Conservation (phyloP, 30 jellyfish, hydroid and myxozoan species). For the Aurelia aurita region DNA sequence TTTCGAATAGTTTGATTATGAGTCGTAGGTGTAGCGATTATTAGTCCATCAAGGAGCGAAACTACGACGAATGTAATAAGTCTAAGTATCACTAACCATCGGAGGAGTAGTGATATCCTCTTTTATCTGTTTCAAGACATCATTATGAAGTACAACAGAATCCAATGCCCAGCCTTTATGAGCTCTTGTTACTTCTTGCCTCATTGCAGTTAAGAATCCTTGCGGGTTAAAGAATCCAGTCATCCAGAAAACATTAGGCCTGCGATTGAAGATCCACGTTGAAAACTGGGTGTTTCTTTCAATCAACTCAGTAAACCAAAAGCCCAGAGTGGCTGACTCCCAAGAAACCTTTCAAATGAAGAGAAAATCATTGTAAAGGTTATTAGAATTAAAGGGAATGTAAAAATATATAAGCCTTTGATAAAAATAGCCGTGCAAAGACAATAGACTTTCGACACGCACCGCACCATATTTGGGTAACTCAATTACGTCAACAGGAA, state of each 20-base stretch:
- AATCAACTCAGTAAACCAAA: slow-evolving; percentile 94
- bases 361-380: too few relatives aligned
- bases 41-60: too few relatives aligned
- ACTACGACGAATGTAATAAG: too few relatives aligned
- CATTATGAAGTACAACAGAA: slow-evolving; percentile 96
- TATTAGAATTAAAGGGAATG: too few relatives aligned
- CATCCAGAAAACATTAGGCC: slow-evolving; percentile 98
- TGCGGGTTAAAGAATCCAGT: slow-evolving; percentile 98
- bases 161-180: slow-evolving; percentile 99
- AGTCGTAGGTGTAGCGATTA: too few relatives aligned
- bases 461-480: too few relatives aligned
- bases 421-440: too few relatives aligned
- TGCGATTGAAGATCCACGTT: slow-evolving; percentile 88
- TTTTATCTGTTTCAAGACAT: slow-evolving; percentile 88
- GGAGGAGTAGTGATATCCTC: slow-evolving; percentile 94
- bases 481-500: too few relatives aligned
- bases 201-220: slow-evolving; percentile 98
- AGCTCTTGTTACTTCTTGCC: slow-evolving; percentile 98
- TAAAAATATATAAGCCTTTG: too few relatives aligned
- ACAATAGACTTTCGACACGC: too few relatives aligned
- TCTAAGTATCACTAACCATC: slow-evolving; percentile 32
- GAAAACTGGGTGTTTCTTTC: slow-evolving; percentile 92
- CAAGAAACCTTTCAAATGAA: slow-evolving; percentile 78
- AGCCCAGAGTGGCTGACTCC: slow-evolving; percentile 98
- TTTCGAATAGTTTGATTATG: too few relatives aligned